Evolutionary conservation across 2,113 vertebrate genomes (phyloP), one percentile per base, ranked within the genome.

Genomic region (Nibea albiflora): DNA sequence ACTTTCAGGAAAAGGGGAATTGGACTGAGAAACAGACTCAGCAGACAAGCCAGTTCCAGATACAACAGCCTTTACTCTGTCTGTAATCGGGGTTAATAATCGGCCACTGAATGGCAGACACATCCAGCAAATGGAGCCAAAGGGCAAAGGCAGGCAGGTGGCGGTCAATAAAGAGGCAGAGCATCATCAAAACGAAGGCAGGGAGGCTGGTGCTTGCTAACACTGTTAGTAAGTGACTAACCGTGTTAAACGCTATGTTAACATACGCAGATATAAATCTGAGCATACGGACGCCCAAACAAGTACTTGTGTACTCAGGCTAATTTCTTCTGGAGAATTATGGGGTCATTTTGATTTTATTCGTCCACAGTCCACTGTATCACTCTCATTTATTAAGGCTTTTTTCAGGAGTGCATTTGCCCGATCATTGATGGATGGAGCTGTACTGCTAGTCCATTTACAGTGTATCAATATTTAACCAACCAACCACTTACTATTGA

Each of bases 391-490:
- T 46, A 14, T 70, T 69, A 50, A 5, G 35, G 35, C 17, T 26
- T 56, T 42, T 53, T 35, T 54, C 17, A 28, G 52, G 3, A 35
- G 53, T 57, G 24, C 57, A 46, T 73, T 67, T 66, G 58, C 31
- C 11, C 0, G 1, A 7, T 54, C 20, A 22, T 5, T 14, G 19
- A 35, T 14, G 9, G 26, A 56, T 28, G 2, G 9, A 71, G 28
- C 49, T n/a, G 16, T 52, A 0, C 49, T 54, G 56, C 17, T 58
- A 0, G 4, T 69, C 62, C 61, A 58, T 73, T 83, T 78, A 63
- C 44, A 49, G 11, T 15, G 1, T 57, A 78, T 88, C 16, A 81
- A 79, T 82, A 67, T 69, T 85, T 82, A 3, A 85, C 17, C n/a
- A 69, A 57, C 5, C 56, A 24, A 15, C 46, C 50, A 19, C 53